Conservation (phyloP, 1,140 invertebrate species). For the Drosophila pruinosa region DNA sequence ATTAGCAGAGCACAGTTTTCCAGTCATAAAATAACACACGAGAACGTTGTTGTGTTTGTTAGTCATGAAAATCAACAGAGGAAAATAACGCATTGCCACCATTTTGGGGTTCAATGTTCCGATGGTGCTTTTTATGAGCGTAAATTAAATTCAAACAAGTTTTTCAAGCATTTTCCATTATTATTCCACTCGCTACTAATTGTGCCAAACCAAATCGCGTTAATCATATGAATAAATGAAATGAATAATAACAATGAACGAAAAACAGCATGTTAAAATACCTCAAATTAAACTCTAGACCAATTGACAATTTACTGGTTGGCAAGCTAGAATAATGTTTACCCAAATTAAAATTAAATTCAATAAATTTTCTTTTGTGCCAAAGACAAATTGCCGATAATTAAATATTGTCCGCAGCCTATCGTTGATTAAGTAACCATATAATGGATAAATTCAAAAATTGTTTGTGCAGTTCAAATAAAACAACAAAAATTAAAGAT, state of each 20-base stretch:
- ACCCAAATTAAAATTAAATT: constrained; percentile 63
- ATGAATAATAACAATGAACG: constrained; percentile 24
- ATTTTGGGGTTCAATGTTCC: constrained; percentile 53
- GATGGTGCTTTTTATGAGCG: constrained; percentile 40
- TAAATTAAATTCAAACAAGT: constrained; percentile 52
- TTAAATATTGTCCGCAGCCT: background rate
- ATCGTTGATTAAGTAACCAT: constrained; percentile 32
- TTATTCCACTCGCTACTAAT: constrained; percentile 61
- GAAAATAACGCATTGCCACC: constrained; percentile 15
- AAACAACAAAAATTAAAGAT: constrained; percentile 42
- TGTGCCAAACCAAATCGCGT: constrained; percentile 40
- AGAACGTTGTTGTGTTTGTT: constrained; percentile 10
- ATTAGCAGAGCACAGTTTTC: constrained; percentile 39
- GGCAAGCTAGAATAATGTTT: constrained; percentile 49
- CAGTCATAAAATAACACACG: constrained; percentile 45
- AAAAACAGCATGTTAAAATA: constrained; percentile 5
- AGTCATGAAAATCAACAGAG: constrained; percentile 32
- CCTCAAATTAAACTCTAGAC: background rate
- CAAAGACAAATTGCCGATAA: constrained; percentile 51
- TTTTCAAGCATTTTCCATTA: constrained; percentile 48
- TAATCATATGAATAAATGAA: background rate
- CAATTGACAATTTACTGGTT: constrained; percentile 12
- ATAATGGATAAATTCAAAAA: constrained; percentile 45
- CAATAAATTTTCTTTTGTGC: constrained; percentile 47
- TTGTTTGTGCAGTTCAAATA: constrained; percentile 17